phyloP scores from a whole-genome alignment of 1,140 invertebrate genomes.

The Archivesica marissinica region DNA sequence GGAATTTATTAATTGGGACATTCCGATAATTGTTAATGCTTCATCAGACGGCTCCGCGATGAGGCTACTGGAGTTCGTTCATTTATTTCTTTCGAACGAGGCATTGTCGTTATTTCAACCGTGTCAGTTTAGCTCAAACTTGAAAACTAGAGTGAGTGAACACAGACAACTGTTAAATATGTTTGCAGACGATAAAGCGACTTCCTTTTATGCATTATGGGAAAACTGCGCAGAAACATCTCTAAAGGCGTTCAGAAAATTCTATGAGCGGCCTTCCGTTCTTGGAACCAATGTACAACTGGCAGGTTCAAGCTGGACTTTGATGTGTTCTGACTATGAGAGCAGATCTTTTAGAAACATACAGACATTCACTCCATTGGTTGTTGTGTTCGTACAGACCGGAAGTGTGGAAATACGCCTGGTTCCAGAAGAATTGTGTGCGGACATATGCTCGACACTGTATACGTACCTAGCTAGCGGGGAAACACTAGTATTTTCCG shows the following conservation, averaged over 20 bases:
- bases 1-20: neutral
- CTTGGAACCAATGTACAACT: constrained; percentile 13
- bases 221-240: constrained; percentile 24
- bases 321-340: constrained; percentile 10
- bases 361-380: neutral
- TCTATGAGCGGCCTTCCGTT: neutral
- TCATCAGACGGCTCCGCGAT: neutral
- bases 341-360: neutral
- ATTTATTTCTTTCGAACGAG: neutral
- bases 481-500: neutral
- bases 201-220: constrained; percentile 24
- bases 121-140: constrained; percentile 32
- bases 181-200: neutral
- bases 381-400: neutral
- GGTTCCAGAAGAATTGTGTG: neutral
- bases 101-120: constrained; percentile 20
- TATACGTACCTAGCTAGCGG: neutral
- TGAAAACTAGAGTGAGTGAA: neutral
- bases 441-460: neutral
- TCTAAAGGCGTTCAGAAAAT: constrained; percentile 6
- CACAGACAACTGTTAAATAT: neutral
- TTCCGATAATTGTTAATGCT: neutral
- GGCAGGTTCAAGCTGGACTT: constrained; percentile 30
- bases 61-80: neutral
- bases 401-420: neutral